A percentile compares a stretch with the other conserved stretches of the same genome.
These are phyloP conservation scores for Chalcosyrphus nemorum DNA, from an alignment of 2,888 invertebrate species.

Conservation along the genomic window DNA sequence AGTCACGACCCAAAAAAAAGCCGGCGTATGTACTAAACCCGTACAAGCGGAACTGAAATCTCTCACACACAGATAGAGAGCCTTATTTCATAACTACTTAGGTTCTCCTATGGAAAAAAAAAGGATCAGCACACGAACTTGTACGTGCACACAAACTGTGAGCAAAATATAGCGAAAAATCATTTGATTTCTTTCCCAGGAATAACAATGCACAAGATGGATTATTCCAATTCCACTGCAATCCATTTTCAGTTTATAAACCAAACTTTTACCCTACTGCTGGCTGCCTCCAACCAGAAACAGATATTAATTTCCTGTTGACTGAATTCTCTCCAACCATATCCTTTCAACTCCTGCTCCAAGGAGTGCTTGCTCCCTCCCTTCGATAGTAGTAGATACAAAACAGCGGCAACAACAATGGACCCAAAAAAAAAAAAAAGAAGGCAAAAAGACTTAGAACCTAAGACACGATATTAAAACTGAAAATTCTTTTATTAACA, in stretches of 20 bases:
- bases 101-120: background rate
- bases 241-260: constrained; percentile 41
- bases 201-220: constrained; percentile 68
- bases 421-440: no score
- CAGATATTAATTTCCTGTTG: constrained; percentile 72
- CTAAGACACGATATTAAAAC: constrained; percentile 67
- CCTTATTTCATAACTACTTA: constrained; percentile 12
- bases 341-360: background rate
- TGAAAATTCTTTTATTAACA: constrained; percentile 64
- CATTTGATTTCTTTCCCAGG: constrained; percentile 16
- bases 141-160: constrained; percentile 23
- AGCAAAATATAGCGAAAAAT: constrained; percentile 14
- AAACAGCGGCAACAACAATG: background rate
- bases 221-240: constrained; percentile 61
- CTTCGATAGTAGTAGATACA: background rate
- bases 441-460: constrained; percentile 58
- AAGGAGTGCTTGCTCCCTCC: no score
- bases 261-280: constrained; percentile 30
- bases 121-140: constrained; percentile 32
- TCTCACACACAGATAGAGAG: constrained; percentile 8
- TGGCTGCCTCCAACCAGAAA: constrained; percentile 27
- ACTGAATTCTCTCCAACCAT: constrained; percentile 38
- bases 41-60: constrained; percentile 21
- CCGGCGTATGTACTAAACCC: constrained; percentile 10
- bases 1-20: constrained; percentile 32